phyloP scores from a whole-genome alignment of 2,888 invertebrate genomes.

The Sclerodermus sp. region DNA sequence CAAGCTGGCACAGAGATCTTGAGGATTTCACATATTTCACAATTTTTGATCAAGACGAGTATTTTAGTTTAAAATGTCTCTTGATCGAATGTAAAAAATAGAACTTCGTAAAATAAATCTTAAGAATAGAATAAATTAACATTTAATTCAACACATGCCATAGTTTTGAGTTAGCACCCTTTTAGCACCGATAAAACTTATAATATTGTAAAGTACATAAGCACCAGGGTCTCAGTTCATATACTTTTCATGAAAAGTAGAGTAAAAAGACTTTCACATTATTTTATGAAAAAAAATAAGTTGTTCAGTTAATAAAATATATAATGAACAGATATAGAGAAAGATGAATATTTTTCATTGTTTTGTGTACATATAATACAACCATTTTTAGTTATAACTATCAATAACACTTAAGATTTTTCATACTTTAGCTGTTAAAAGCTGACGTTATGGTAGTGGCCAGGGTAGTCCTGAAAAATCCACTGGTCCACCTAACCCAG shows the following conservation, averaged over 20 bases:
- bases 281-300: neutral
- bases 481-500: slow-evolving; percentile 83
- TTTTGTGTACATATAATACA: no score
- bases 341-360: no score
- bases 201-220: slow-evolving; percentile 44
- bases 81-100: neutral
- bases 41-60: neutral
- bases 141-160: slow-evolving; percentile 8
- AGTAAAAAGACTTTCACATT: neutral
- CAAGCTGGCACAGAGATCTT: slow-evolving; percentile 7
- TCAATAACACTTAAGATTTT: no score
- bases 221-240: slow-evolving; percentile 28
- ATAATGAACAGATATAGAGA: neutral
- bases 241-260: neutral
- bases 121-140: neutral
- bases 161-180: no score
- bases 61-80: neutral
- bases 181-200: slow-evolving; percentile 50
- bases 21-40: neutral
- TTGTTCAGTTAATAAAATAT: neutral
- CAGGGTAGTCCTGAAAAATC: slow-evolving; percentile 85
- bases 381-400: no score
- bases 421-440: no score
- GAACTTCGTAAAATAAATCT: neutral
- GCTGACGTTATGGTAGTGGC: slow-evolving; percentile 69